Base-by-base conservation (phyloP, 2,113 vertebrate genomes). In the Odontophorus gujanensis region DNA sequence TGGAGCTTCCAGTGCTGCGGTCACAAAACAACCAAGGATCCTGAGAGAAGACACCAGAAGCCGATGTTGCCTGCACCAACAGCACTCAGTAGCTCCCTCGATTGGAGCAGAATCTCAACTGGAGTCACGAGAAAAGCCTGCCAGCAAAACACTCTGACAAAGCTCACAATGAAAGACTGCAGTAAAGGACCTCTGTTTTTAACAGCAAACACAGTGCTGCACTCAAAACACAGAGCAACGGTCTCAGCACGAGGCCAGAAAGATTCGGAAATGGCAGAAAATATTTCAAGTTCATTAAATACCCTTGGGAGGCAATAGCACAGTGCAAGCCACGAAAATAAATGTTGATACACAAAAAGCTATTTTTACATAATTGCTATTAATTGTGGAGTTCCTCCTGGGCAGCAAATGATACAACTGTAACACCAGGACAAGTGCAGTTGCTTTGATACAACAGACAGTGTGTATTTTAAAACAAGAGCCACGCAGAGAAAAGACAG, bases 201-300 rank as follows among this genome's bases (percentile, higher is more conserved):
- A 68, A 89, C 77, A 72, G 38, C 25, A 51, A 89, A 17, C 36
- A 28, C 2, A 47, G 32, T 85, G n/a, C 57, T 81, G 24, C 30
- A 65, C 26, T 93, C 61, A 72, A 34, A 93, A 71, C 45, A 85
- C 48, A 77, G 40, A 90, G 51, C 65, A 75, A 21, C 0, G 12
- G 68, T 34, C 42, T 85, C 61, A 89, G 68, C 4, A 1, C 1
- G 3, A 6, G 59, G 57, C 18, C 57, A 78, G 62, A 83, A 83
- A 68, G 55, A 88, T 75, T 66, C 78, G 62, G 68, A 86, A 93
- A 40, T 47, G 38, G n/a, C 17, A 84, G 62, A 72, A 86, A 91
- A 69, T 45, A 75, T 85, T 94, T 94, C 66, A 84, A 90, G 76
- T 90, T 88, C 87, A 73, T 95, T 88, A 92, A 92, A 88, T 76